Evolutionary conservation across 2,888 invertebrate genomes (phyloP).

Genomic region (Ellobium chinense): DNA sequence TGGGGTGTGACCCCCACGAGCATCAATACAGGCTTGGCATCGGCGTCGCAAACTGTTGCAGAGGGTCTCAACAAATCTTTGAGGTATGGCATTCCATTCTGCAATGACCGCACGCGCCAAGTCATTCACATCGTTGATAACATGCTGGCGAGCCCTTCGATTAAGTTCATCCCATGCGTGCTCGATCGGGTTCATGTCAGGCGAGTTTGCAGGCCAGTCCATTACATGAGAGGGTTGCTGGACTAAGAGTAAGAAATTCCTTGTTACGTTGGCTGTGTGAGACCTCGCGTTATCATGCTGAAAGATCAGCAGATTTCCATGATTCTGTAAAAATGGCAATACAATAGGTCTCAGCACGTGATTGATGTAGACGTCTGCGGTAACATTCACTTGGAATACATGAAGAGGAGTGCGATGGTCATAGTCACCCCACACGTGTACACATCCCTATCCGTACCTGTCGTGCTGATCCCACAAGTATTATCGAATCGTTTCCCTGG

Average conservation of each 20-base stretch:
- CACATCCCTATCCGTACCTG: background rate
- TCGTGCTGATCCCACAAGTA: background rate
- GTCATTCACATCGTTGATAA: background rate
- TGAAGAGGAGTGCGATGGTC: background rate
- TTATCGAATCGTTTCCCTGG: background rate
- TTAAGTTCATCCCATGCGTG: background rate
- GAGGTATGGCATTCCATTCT: background rate
- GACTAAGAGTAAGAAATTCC: background rate
- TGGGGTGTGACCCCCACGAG: background rate
- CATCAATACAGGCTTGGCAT: background rate
- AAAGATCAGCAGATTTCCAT: background rate
- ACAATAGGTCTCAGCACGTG: background rate
- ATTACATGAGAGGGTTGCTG: background rate
- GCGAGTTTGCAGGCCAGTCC: background rate
- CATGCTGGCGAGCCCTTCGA: background rate
- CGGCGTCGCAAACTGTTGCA: background rate
- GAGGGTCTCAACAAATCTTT: background rate
- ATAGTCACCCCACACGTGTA: background rate
- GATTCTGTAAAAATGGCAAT: background rate
- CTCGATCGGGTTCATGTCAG: background rate
- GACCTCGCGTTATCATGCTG: background rate
- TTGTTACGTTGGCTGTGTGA: slow-evolving; percentile 1
- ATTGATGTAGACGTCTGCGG: background rate
- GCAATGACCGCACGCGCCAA: background rate
- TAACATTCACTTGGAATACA: background rate